phyloP scores from a whole-genome alignment of 2,113 vertebrate species.

The Elgaria multicarinata region DNA sequence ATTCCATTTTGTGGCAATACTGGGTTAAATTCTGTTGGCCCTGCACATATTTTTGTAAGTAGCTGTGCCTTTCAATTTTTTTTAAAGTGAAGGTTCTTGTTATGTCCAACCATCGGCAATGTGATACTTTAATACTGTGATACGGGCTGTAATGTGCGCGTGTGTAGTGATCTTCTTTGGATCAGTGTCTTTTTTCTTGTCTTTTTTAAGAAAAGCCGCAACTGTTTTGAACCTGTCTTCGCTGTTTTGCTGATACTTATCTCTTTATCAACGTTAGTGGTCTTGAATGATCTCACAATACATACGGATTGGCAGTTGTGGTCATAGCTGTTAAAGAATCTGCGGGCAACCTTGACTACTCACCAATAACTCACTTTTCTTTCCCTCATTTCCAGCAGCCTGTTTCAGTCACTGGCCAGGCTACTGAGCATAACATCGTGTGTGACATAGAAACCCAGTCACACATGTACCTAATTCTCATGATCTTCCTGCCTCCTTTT shows the following conservation, averaged over 20 bases:
- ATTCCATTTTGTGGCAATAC: constrained; percentile 46
- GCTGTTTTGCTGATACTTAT: neutral
- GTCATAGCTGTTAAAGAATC: neutral
- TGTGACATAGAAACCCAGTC: neutral
- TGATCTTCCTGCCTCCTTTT: neutral
- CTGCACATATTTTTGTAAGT: constrained; percentile 57
- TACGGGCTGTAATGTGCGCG: constrained; percentile 9
- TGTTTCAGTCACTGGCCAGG: no score
- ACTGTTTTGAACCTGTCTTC: constrained; percentile 13
- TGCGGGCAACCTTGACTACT: neutral
- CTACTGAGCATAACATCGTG: neutral
- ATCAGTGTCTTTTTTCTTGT: constrained; percentile 44
- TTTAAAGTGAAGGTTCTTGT: constrained; percentile 15
- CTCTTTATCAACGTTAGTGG: neutral
- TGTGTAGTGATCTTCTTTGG: neutral
- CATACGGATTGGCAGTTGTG: no score
- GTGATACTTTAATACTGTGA: constrained; percentile 12
- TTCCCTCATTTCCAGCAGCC: no score
- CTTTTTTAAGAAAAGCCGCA: neutral
- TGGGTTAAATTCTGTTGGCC: constrained; percentile 20
- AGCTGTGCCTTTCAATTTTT: constrained; percentile 65
- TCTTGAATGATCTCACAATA: neutral
- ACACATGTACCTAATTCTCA: no score
- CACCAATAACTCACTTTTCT: neutral
- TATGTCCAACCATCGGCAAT: neutral